These are phyloP conservation scores for Podargus strigoides DNA, from an alignment of 2,797 vertebrate species.

Conservation along the genomic window DNA sequence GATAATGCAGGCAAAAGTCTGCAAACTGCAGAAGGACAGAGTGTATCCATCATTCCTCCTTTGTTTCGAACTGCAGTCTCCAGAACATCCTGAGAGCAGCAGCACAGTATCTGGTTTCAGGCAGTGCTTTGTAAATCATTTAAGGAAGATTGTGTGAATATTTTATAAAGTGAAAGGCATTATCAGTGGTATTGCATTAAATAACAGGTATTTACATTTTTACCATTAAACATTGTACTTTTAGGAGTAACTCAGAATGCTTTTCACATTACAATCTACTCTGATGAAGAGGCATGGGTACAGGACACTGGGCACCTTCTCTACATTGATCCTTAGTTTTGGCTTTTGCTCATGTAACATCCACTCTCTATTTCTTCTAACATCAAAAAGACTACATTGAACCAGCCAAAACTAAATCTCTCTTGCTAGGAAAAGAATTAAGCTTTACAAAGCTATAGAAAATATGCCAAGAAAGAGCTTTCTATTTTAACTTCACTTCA, in stretches of 20 bases:
- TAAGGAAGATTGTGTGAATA: neutral
- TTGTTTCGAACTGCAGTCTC: neutral
- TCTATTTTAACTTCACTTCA: neutral
- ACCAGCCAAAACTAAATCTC: neutral
- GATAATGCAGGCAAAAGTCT: neutral
- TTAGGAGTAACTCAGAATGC: neutral
- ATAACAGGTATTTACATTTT: neutral
- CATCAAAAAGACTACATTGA: neutral
- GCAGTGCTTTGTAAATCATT: slow-evolving; percentile 4
- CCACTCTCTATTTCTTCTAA: neutral
- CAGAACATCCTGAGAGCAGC: neutral
- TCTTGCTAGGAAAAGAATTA: neutral
- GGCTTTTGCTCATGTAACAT: neutral
- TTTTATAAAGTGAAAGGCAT: neutral
- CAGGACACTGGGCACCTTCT: neutral
- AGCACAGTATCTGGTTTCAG: neutral
- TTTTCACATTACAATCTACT: neutral
- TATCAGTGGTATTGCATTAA: neutral
- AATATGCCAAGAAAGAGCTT: neutral
- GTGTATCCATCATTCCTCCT: neutral
- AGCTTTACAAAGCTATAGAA: neutral
- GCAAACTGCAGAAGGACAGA: neutral
- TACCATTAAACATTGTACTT: neutral
- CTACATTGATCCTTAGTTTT: neutral
- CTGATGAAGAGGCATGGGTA: neutral